Conservation (phyloP, 2,888 invertebrate genomes). For the Aphodius sticticus region DNA sequence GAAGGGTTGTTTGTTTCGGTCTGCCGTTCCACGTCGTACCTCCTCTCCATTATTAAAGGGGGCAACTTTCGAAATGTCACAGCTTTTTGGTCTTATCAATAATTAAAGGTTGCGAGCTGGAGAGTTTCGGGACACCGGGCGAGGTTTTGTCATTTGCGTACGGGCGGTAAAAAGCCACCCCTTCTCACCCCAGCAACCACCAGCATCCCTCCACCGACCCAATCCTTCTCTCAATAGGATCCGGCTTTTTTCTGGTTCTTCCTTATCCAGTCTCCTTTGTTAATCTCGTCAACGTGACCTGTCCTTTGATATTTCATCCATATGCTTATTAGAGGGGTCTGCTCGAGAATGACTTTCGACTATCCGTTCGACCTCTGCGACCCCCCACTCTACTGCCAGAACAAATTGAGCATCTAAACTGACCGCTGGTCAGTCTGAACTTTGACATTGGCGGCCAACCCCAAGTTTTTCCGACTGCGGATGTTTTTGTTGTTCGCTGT, state of each 20-base stretch:
- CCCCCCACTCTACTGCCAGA: slow-evolving; percentile 14
- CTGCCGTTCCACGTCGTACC: slow-evolving; percentile 29
- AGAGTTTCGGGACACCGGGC: slow-evolving; percentile 18
- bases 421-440: slow-evolving; percentile 22
- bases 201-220: neutral
- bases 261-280: slow-evolving; percentile 20
- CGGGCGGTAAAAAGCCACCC: slow-evolving; percentile 17
- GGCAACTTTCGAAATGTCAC: slow-evolving; percentile 45
- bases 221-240: slow-evolving; percentile 15
- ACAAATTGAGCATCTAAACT: slow-evolving; percentile 24
- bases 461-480: slow-evolving; percentile 15
- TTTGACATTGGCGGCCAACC: slow-evolving; percentile 18
- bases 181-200: neutral
- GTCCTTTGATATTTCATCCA: slow-evolving; percentile 20
- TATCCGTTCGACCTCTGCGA: slow-evolving; percentile 13
- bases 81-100: slow-evolving; percentile 46
- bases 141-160: slow-evolving; percentile 33
- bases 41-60: slow-evolving; percentile 44
- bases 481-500: neutral
- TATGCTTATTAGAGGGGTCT: slow-evolving; percentile 18
- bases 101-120: slow-evolving; percentile 40
- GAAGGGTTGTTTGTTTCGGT: slow-evolving; percentile 26
- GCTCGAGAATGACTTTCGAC: slow-evolving; percentile 13
- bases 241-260: slow-evolving; percentile 6
- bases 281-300: neutral